Evolutionary conservation across 2,797 vertebrate species (phyloP), one percentile per base, ranked within the genome.

Genomic region (Anabacerthia variegaticeps): DNA sequence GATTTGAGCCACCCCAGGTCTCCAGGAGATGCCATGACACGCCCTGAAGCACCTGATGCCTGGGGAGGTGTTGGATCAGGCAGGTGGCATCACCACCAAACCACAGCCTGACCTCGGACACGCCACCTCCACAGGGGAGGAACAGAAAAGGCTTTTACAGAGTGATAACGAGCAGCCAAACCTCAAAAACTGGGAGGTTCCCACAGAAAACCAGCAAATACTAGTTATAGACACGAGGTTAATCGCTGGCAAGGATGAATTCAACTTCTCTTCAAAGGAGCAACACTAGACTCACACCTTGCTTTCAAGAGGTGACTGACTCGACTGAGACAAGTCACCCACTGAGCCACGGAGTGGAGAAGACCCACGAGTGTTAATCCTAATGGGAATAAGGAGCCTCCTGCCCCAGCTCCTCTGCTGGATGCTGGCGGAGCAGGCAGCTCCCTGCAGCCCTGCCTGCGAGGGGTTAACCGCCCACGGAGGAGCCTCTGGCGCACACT

Each of bases 391-490:
- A 2, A 11, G 0, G 32, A 88, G 36, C 12, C 56, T 80, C 36
- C 80, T 1, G 86, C 0, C 51, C 85, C 69, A 36, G 77, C 48
- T 7, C 4, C 34, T 43, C 62, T 43, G 17, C 34, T 24, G 37
- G 75, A 9, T 5, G 24, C 32, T 8, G 49, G 71, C 1, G 10
- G 81, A 67, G 36, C 68, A 12, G 76, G 63, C 88, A 72, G 90
- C 76, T 49, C 87, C 74, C 92, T 34, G 94, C 79, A 77, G 89
- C 84, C 30, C 81, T 3, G 89, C 88, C 81, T 5, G 51, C 1
- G 8, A 89, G 55, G 95, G 94, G 94, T 96, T 96, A 95, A 95
- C 83, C 84, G 0, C 88, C 85, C 89, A 32, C 93, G 21, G 82
- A 91, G 89, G 23, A 85, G 92, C 82, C 85, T 93, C 85, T 20